Evolutionary conservation across 2,113 vertebrate genomes (phyloP).

Genomic region (Phyllopteryx taeniolatus): DNA sequence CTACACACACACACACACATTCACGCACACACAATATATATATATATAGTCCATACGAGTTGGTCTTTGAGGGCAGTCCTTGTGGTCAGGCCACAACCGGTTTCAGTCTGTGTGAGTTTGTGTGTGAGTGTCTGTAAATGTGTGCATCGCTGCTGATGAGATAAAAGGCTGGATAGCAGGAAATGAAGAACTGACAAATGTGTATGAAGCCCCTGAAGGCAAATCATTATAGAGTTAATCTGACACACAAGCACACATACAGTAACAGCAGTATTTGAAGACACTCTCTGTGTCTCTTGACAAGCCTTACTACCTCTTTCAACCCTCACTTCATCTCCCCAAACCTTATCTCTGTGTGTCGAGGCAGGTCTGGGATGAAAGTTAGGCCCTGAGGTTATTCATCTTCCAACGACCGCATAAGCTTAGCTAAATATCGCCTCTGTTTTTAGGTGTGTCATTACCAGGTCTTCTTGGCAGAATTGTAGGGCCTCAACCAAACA

Average conservation of each 20-base stretch:
- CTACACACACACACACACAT: conserved; percentile 56
- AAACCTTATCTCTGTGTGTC: conserved; percentile 69
- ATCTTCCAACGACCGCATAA: conserved; percentile 84
- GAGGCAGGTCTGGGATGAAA: conserved; percentile 88
- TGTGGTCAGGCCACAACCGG: conserved; percentile 79
- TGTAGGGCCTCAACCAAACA: neutral
- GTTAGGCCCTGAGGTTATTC: conserved; percentile 81
- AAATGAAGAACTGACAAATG: conserved; percentile 86
- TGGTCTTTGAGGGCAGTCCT: conserved; percentile 78
- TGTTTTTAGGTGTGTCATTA: conserved; percentile 81
- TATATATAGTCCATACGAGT: conserved; percentile 28
- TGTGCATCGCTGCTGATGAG: conserved; percentile 26
- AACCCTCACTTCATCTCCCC: conserved; percentile 39
- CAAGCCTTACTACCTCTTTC: conserved; percentile 45
- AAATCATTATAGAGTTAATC: conserved; percentile 89
- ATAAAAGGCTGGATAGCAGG: conserved; percentile 66
- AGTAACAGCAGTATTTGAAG: conserved; percentile 51
- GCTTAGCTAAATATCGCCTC: conserved; percentile 81
- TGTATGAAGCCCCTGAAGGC: conserved; percentile 76
- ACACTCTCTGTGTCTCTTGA: conserved; percentile 47
- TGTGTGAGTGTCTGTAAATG: neutral
- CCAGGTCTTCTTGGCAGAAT: conserved; percentile 21
- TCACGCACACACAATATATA: conserved; percentile 8
- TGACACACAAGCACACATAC: conserved; percentile 44
- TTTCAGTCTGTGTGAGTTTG: conserved; percentile 29